These are phyloP conservation scores for Gymnoscelis rufifasciata DNA, from an alignment of 2,888 invertebrate species.

Conservation along the genomic window DNA sequence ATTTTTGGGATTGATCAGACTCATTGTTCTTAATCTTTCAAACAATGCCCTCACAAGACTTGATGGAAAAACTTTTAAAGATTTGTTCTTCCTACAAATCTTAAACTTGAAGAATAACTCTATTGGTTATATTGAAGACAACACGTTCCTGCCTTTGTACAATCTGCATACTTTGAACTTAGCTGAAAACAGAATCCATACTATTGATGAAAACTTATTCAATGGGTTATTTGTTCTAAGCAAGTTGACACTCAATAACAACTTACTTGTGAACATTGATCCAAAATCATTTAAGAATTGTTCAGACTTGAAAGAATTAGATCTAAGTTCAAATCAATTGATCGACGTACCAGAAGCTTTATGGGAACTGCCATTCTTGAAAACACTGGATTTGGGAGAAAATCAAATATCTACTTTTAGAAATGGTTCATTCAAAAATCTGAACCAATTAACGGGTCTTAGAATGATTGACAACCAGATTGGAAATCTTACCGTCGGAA, in stretches of 20 bases:
- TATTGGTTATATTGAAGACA: conserved; percentile 92
- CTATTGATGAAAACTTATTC: conserved; percentile 88
- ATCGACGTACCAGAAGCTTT: conserved; percentile 89
- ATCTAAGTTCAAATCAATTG: conserved; percentile 92
- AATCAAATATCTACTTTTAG: conserved; percentile 91
- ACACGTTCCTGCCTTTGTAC: conserved; percentile 91
- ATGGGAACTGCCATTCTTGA: conserved; percentile 88
- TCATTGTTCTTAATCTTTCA: conserved; percentile 90
- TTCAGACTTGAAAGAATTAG: conserved; percentile 91
- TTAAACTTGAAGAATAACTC: conserved; percentile 92
- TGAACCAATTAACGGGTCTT: conserved; percentile 91
- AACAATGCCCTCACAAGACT: conserved; percentile 91
- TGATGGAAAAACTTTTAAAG: conserved; percentile 91
- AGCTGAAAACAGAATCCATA: conserved; percentile 91
- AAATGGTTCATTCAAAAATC: conserved; percentile 90
- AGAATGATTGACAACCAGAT: conserved; percentile 94
- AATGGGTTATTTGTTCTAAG: conserved; percentile 90
- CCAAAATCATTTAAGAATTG: conserved; percentile 91
- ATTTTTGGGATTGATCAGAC: conserved; percentile 89
- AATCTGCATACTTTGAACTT: conserved; percentile 93
- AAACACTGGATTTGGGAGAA: conserved; percentile 93
- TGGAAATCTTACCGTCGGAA: conserved; percentile 89
- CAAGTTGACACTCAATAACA: conserved; percentile 91
- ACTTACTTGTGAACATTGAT: conserved; percentile 88
- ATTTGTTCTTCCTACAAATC: conserved; percentile 91